These are phyloP conservation scores for Cecropterus lyciades DNA, from an alignment of 1,140 invertebrate species.

Conservation along the genomic window DNA sequence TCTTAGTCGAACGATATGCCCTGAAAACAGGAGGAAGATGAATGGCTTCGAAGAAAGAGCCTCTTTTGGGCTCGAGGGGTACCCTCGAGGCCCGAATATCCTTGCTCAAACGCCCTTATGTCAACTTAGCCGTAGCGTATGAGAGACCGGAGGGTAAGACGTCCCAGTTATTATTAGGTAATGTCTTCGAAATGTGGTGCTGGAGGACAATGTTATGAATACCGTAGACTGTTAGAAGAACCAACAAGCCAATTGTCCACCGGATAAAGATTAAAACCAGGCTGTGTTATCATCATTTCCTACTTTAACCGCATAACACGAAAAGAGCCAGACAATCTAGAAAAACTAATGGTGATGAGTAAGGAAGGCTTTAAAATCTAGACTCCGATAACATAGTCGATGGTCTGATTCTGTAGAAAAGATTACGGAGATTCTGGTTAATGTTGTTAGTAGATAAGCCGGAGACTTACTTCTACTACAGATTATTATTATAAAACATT, in stretches of 20 bases:
- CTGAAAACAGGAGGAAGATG: not conserved
- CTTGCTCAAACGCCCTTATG: too few relatives aligned
- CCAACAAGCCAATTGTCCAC: not conserved
- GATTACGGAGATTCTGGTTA: too few relatives aligned
- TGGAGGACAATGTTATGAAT: not conserved
- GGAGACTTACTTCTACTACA: too few relatives aligned
- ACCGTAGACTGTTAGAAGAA: not conserved
- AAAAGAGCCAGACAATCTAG: constrained; percentile 7
- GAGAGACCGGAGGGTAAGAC: too few relatives aligned
- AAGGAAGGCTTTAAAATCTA: constrained; percentile 2
- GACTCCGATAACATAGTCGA: constrained; percentile 1
- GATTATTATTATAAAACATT: too few relatives aligned
- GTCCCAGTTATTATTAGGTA: too few relatives aligned
- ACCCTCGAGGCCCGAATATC: too few relatives aligned
- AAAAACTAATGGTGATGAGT: constrained; percentile 11
- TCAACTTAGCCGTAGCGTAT: too few relatives aligned
- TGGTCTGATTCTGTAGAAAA: not conserved
- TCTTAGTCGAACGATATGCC: not conserved
- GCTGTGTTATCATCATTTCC: constrained; percentile 3
- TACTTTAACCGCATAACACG: constrained; percentile 23
- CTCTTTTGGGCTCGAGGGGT: too few relatives aligned
- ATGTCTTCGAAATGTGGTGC: not conserved
- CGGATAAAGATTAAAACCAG: not conserved
- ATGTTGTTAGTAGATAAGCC: too few relatives aligned
- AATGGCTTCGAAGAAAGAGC: not conserved